Conservation (phyloP, 2,113 vertebrate species). For the Etheostoma spectabile region DNA sequence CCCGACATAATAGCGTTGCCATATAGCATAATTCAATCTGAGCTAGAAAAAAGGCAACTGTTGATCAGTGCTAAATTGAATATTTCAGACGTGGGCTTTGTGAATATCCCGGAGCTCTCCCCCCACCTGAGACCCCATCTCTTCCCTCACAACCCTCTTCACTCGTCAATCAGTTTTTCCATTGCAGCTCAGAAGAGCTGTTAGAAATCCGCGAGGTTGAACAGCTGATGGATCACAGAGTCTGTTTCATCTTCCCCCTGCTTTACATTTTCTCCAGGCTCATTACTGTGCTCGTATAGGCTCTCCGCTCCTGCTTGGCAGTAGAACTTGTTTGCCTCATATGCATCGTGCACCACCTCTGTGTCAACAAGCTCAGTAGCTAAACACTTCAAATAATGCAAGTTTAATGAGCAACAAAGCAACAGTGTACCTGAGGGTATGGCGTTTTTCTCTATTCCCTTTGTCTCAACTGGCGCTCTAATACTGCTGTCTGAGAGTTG, state of each 20-base stretch:
- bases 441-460: constrained; percentile 60
- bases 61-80: constrained; percentile 79
- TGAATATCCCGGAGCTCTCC: constrained; percentile 48
- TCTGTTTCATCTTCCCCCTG: constrained; percentile 80
- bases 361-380: constrained; percentile 73
- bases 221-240: constrained; percentile 79
- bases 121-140: constrained; percentile 57
- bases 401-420: constrained; percentile 81
- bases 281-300: constrained; percentile 72
- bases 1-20: constrained; percentile 70
- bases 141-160: constrained; percentile 12
- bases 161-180: constrained; percentile 66
- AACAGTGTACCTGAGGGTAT: constrained; percentile 72
- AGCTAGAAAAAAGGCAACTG: constrained; percentile 64
- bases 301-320: constrained; percentile 63
- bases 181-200: constrained; percentile 60
- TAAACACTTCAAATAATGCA: constrained; percentile 80
- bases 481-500: constrained; percentile 55
- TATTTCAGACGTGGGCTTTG: constrained; percentile 65
- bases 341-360: constrained; percentile 67
- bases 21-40: constrained; percentile 79
- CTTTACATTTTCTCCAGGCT: constrained; percentile 82
- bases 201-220: constrained; percentile 71
- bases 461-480: constrained; percentile 28
- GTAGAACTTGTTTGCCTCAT: constrained; percentile 76